phyloP scores from a whole-genome alignment of 2,113 vertebrate species.

The Microtus pennsylvanicus region DNA sequence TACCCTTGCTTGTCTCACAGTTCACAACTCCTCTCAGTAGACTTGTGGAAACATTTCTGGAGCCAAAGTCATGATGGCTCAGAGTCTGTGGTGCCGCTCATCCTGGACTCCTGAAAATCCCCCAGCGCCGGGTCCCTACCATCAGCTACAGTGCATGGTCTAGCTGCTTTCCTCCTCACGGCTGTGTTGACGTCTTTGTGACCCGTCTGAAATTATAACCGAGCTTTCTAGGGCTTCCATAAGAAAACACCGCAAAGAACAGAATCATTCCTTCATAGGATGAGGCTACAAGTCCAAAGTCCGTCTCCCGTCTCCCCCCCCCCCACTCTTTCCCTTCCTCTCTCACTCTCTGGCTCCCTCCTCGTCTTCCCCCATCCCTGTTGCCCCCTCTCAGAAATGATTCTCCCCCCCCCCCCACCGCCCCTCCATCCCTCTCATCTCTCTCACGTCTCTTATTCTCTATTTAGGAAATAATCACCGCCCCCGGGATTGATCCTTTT shows the following conservation, averaged over 20 bases:
- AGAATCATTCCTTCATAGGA: not conserved
- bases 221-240: not conserved
- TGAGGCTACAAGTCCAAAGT: not conserved
- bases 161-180: not conserved
- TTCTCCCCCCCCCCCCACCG: too few relatives aligned
- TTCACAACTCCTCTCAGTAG: not conserved
- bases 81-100: not conserved
- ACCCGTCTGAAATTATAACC: not conserved
- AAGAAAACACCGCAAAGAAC: too few relatives aligned
- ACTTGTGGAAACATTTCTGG: not conserved
- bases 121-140: not conserved
- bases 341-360: not conserved
- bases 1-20: not conserved
- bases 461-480: not conserved
- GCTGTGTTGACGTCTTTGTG: not conserved
- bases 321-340: not conserved
- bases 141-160: not conserved
- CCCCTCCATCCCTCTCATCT: too few relatives aligned
- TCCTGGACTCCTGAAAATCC: not conserved
- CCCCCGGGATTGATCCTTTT: too few relatives aligned
- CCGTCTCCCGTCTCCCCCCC: fast-evolving
- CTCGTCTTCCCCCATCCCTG: fast-evolving
- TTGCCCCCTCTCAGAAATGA: too few relatives aligned
- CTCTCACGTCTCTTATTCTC: not conserved
- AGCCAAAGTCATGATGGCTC: not conserved